Conservation (phyloP, 1,140 invertebrate species). For the Charaxes varanes region DNA sequence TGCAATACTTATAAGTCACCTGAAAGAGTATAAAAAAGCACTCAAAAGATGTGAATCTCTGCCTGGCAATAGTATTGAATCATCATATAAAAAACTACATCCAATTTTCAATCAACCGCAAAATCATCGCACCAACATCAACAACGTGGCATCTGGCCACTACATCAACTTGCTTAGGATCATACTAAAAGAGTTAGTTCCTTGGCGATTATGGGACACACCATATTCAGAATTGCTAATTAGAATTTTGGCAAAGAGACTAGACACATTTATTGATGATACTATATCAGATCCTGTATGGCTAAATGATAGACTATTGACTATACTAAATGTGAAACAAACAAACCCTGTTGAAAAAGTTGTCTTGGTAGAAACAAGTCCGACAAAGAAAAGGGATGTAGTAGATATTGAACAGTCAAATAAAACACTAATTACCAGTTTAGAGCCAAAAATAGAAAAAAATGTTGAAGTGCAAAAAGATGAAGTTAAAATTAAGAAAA, state of each 20-base stretch:
- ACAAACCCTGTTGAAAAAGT: constrained; percentile 7
- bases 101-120: constrained; percentile 37
- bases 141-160: constrained; percentile 62
- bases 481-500: constrained; percentile 8
- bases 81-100: constrained; percentile 54
- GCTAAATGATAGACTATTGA: constrained; percentile 71
- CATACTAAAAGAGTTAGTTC: constrained; percentile 77
- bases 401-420: background rate
- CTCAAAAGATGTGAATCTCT: constrained; percentile 66
- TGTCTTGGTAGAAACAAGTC: background rate
- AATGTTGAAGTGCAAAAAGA: constrained; percentile 5
- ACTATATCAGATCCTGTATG: constrained; percentile 69
- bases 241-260: constrained; percentile 76
- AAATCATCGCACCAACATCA: too few species aligned
- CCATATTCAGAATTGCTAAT: constrained; percentile 78
- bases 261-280: constrained; percentile 68
- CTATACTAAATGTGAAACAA: constrained; percentile 22
- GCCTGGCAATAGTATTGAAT: constrained; percentile 36
- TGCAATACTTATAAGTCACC: constrained; percentile 69
- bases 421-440: background rate
- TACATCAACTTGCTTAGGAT: constrained; percentile 76
- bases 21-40: constrained; percentile 75
- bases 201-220: constrained; percentile 80
- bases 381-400: background rate
- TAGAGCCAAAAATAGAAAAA: constrained; percentile 8